These are phyloP conservation scores for Lycodopsis pacificus DNA, from an alignment of 2,797 vertebrate genomes.

Conservation along the genomic window DNA sequence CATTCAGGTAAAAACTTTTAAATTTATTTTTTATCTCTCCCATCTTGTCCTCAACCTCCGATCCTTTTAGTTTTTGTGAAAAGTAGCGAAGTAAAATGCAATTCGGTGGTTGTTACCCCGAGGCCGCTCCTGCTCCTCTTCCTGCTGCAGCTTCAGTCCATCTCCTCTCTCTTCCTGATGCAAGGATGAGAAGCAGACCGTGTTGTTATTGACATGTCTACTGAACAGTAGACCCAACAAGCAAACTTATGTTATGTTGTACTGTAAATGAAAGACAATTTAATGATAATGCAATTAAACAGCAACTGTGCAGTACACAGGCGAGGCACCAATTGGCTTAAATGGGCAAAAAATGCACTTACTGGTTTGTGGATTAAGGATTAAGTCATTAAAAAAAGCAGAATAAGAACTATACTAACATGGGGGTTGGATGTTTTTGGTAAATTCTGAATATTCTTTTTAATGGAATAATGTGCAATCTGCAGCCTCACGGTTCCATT, in stretches of 20 bases:
- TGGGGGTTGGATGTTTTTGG: background rate
- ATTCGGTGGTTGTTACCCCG: slow-evolving; percentile 73
- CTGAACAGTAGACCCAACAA: slow-evolving; percentile 5
- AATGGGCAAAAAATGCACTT: background rate
- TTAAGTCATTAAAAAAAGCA: background rate
- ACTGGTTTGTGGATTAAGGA: background rate
- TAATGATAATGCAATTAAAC: background rate
- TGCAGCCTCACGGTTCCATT: background rate
- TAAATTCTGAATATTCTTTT: background rate
- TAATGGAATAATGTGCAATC: background rate
- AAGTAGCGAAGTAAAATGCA: slow-evolving; percentile 78
- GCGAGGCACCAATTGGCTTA: background rate
- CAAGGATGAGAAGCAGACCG: slow-evolving; percentile 71
- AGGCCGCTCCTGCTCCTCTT: slow-evolving; percentile 74
- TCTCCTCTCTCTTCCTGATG: slow-evolving; percentile 65
- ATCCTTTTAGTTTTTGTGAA: slow-evolving; percentile 64
- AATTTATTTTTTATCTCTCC: slow-evolving; percentile 36
- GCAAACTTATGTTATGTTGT: background rate
- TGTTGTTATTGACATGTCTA: slow-evolving; percentile 42
- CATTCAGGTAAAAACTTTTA: slow-evolving; percentile 59
- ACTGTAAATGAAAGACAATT: background rate
- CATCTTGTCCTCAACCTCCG: slow-evolving; percentile 43
- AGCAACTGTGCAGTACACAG: background rate
- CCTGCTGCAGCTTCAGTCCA: slow-evolving; percentile 37
- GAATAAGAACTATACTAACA: background rate